These are phyloP conservation scores for Eublepharis macularius DNA, from an alignment of 2,113 vertebrate species.

Conservation along the genomic window DNA sequence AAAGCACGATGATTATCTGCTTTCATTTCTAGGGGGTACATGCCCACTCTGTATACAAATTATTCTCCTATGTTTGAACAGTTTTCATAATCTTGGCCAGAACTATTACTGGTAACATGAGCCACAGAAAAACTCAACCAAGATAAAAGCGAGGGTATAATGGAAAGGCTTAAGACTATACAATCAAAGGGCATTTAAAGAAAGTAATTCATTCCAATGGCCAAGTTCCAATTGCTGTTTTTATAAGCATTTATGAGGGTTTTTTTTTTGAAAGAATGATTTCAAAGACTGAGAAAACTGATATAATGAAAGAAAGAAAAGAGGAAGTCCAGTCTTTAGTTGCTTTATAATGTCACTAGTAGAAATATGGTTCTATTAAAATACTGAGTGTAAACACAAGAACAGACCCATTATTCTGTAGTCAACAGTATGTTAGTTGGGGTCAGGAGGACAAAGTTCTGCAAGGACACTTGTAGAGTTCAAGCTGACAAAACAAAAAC, in stretches of 20 bases:
- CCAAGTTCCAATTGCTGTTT: constrained; percentile 7
- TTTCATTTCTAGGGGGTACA: background rate
- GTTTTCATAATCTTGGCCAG: constrained; percentile 30
- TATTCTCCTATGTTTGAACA: constrained; percentile 21
- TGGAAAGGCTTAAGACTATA: constrained; percentile 7
- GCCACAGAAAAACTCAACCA: constrained; percentile 25
- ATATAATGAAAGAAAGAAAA: constrained; percentile 6
- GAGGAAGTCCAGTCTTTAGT: background rate
- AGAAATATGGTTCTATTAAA: background rate
- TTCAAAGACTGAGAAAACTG: background rate
- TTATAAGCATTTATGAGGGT: constrained; percentile 12
- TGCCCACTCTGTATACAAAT: background rate
- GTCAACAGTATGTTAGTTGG: background rate
- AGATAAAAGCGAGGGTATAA: constrained; percentile 31
- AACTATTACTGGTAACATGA: constrained; percentile 5
- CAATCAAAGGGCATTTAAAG: constrained; percentile 19
- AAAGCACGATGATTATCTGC: background rate
- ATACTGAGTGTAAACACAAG: background rate
- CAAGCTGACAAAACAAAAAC: background rate
- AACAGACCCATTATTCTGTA: background rate
- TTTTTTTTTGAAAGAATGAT: background rate
- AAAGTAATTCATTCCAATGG: background rate
- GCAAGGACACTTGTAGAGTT: background rate
- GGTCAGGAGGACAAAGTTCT: background rate
- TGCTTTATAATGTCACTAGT: background rate